Conservation (phyloP, 2,888 invertebrate species). For the Halictus ligatus region DNA sequence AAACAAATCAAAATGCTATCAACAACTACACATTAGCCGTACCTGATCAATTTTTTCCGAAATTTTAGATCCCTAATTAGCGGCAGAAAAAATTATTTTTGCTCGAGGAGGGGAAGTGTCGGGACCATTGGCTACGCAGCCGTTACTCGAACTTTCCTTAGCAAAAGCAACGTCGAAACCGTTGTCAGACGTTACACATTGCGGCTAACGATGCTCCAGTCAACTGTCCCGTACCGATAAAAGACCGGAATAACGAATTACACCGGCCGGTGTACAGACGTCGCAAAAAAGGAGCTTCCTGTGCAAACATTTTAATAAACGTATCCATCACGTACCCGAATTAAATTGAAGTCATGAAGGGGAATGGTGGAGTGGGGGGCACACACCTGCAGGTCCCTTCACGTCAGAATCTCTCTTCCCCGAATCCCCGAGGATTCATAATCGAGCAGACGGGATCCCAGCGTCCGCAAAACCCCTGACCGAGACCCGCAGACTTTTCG, state of each 20-base stretch:
- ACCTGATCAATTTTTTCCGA: neutral
- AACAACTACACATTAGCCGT: neutral
- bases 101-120: neutral
- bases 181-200: neutral
- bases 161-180: neutral
- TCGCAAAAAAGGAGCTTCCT: neutral
- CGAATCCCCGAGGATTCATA: neutral
- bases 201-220: neutral
- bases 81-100: neutral
- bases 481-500: neutral
- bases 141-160: neutral
- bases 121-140: neutral
- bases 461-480: conserved; percentile 20
- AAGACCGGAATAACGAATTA: neutral
- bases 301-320: neutral
- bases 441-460: neutral
- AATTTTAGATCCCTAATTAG: no score
- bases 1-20: neutral
- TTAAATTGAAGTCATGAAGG: neutral
- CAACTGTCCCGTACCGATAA: neutral
- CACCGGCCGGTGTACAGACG: neutral
- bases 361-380: neutral
- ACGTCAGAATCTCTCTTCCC: neutral
- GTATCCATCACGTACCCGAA: neutral
- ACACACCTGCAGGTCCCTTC: neutral